Conservation (phyloP, 2,113 vertebrate species). For the Protomyctophum bolini region DNA sequence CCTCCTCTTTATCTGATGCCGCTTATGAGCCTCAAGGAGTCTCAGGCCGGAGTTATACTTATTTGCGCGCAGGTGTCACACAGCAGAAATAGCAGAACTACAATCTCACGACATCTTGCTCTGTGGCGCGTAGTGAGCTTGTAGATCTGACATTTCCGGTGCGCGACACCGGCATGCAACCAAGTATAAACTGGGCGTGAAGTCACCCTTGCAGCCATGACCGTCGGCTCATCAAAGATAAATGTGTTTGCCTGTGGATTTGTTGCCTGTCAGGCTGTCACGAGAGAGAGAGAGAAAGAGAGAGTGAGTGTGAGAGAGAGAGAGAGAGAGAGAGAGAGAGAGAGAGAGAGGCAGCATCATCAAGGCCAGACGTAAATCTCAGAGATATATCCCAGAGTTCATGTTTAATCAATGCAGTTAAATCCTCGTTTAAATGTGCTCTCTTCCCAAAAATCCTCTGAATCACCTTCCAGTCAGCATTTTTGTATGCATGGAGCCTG, state of each 20-base stretch:
- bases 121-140: too few relatives aligned
- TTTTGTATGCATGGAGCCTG: conserved; percentile 33
- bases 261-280: conserved; percentile 61
- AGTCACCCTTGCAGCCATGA: conserved; percentile 45
- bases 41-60: neutral
- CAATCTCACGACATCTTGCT: too few relatives aligned
- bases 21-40: conserved; percentile 68
- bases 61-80: too few relatives aligned
- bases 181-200: too few relatives aligned
- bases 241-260: conserved; percentile 61
- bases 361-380: conserved; percentile 60
- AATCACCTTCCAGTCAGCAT: conserved; percentile 54
- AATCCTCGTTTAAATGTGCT: conserved; percentile 69
- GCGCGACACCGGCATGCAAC: too few relatives aligned
- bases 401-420: conserved; percentile 67
- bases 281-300: conserved; percentile 19
- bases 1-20: conserved; percentile 62
- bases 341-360: conserved; percentile 25
- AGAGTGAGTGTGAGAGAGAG: too few relatives aligned
- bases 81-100: too few relatives aligned
- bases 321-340: too few relatives aligned
- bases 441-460: conserved; percentile 58
- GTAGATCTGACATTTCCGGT: too few relatives aligned
- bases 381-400: conserved; percentile 26
- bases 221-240: conserved; percentile 54